Evolutionary conservation across 2,888 invertebrate species (phyloP).

Genomic region (Ectemnius cavifrons): DNA sequence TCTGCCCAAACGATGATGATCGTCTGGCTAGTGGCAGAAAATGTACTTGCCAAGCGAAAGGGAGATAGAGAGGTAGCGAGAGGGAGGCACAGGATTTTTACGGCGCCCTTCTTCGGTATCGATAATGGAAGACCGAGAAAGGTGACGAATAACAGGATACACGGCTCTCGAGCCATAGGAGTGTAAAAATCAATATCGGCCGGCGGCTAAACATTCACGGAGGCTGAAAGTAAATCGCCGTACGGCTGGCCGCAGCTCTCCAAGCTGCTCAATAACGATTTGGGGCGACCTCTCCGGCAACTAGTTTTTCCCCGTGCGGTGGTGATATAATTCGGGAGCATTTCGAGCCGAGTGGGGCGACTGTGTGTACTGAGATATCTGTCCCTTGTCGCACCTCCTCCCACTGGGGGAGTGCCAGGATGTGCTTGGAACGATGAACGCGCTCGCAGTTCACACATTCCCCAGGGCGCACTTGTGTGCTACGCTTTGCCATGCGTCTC

Average conservation of each 20-base stretch:
- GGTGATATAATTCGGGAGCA: conserved; percentile 61
- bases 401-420: conserved; percentile 77
- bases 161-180: conserved; percentile 24
- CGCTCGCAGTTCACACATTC: conserved; percentile 68
- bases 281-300: conserved; percentile 35
- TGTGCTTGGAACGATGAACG: conserved; percentile 76
- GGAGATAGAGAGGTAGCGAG: not conserved
- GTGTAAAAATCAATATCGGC: conserved; percentile 44
- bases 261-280: conserved; percentile 21
- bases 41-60: not conserved
- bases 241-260: not conserved
- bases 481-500: not conserved
- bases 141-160: conserved; percentile 20
- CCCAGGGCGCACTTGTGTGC: conserved; percentile 21
- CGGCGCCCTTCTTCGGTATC: conserved; percentile 18
- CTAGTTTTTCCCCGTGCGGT: conserved; percentile 38
- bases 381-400: conserved; percentile 70
- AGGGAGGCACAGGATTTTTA: conserved; percentile 1
- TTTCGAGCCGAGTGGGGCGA: conserved; percentile 52
- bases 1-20: too few species aligned
- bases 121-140: conserved; percentile 24
- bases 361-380: conserved; percentile 64
- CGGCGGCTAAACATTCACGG: conserved; percentile 29
- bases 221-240: conserved; percentile 6
- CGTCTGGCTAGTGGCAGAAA: too few species aligned